These are phyloP conservation scores for Kryptopterus vitreolus DNA, from an alignment of 2,797 vertebrate genomes.

Conservation along the genomic window DNA sequence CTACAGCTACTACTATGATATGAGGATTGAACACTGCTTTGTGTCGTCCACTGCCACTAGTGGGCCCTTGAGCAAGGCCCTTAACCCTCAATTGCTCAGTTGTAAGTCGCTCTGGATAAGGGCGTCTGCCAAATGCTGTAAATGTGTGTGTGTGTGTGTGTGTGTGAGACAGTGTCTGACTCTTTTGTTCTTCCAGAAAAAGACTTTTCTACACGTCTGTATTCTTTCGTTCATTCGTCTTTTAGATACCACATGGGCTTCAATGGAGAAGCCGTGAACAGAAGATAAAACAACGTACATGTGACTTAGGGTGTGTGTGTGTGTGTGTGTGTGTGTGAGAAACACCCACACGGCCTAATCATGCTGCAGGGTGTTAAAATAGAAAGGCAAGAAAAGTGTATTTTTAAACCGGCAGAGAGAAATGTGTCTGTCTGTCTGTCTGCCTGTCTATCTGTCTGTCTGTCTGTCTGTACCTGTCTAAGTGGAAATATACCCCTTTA, in stretches of 20 bases:
- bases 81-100: no score
- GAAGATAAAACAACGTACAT: no score
- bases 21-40: no score
- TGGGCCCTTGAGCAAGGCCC: no score
- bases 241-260: neutral
- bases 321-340: conserved; percentile 16
- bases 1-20: no score
- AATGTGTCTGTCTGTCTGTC: neutral
- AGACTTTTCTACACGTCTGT: neutral
- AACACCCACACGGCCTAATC: neutral
- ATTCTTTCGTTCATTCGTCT: neutral
- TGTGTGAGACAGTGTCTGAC: neutral
- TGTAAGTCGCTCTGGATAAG: no score
- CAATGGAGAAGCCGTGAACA: neutral
- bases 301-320: conserved; percentile 2
- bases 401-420: neutral
- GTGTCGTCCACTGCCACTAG: no score
- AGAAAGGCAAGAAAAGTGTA: conserved; percentile 4
- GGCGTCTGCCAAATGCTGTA: no score
- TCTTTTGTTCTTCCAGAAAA: neutral
- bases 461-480: conserved; percentile 3
- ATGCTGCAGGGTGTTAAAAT: neutral
- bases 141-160: neutral
- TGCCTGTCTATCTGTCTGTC: no score
- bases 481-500: neutral